Evolutionary conservation across 1,140 invertebrate species (phyloP).

Genomic region (Microplitis mediator): DNA sequence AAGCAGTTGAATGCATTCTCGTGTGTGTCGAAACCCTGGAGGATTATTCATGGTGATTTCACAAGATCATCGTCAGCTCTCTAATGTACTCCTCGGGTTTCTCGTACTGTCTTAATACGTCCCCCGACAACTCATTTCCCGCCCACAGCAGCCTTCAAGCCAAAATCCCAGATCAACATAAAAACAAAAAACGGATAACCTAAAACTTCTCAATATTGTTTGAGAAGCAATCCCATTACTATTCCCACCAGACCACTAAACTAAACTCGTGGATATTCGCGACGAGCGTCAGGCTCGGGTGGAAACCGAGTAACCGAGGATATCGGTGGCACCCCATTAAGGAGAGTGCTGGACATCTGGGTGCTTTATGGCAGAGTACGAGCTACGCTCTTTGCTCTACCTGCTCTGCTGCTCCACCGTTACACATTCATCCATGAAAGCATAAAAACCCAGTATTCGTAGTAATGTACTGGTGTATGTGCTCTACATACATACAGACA

Average conservation of each 20-base stretch:
- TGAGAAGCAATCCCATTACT: conserved; percentile 48
- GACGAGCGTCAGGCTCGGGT: conserved; percentile 22
- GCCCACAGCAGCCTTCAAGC: not conserved
- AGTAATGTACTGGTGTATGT: not conserved
- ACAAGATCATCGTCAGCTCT: conserved; percentile 9
- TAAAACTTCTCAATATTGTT: conserved; percentile 16
- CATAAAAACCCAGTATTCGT: not conserved
- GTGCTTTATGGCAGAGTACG: conserved; percentile 30
- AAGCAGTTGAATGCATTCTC: conserved; percentile 24
- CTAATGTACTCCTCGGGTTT: conserved; percentile 10
- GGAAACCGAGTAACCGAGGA: conserved; percentile 27
- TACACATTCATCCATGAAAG: conserved; percentile 7
- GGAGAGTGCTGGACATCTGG: conserved; percentile 51
- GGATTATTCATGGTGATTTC: conserved; percentile 30
- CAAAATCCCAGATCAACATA: not conserved
- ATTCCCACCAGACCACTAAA: conserved; percentile 47
- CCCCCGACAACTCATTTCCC: not conserved
- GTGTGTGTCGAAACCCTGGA: not conserved
- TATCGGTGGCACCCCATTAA: conserved; percentile 55
- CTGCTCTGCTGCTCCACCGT: not conserved
- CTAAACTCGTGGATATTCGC: conserved; percentile 34
- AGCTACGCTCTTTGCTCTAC: not conserved
- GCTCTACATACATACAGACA: no score
- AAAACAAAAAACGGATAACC: not conserved
- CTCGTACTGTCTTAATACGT: not conserved